Evolutionary conservation across 2,888 invertebrate genomes (phyloP).

Genomic region (Rhamphomyia laevipes): DNA sequence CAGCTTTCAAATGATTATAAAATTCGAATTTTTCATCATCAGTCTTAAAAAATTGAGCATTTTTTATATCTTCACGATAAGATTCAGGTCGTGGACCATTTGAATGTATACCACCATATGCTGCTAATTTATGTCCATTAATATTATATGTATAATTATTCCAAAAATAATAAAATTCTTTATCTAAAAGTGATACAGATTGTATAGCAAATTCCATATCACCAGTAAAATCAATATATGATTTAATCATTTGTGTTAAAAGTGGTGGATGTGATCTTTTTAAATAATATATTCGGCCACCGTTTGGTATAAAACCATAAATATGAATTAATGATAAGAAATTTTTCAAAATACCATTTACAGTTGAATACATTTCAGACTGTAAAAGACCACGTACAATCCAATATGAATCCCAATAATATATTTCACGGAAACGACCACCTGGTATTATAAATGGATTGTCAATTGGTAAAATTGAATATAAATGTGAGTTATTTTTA

Average conservation of each 20-base stretch:
- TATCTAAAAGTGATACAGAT: slow-evolving; percentile 50
- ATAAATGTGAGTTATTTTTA: slow-evolving; percentile 48
- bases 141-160: slow-evolving; percentile 50
- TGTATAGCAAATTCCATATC: slow-evolving; percentile 51
- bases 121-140: slow-evolving; percentile 49
- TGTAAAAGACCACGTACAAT: slow-evolving; percentile 69
- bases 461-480: slow-evolving; percentile 73
- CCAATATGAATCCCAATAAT: slow-evolving; percentile 92
- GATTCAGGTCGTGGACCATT: slow-evolving; percentile 77
- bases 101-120: slow-evolving; percentile 55
- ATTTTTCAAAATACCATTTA: slow-evolving; percentile 67
- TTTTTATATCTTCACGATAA: slow-evolving; percentile 56
- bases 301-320: slow-evolving; percentile 72
- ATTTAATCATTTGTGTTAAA: slow-evolving; percentile 63
- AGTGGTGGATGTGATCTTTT: slow-evolving; percentile 68
- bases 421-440: slow-evolving; percentile 69
- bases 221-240: slow-evolving; percentile 53
- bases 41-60: slow-evolving; percentile 42
- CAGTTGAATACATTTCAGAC: slow-evolving; percentile 67
- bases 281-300: slow-evolving; percentile 70
- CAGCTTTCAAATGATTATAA: slow-evolving; percentile 71
- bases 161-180: slow-evolving; percentile 71
- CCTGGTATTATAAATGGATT: slow-evolving; percentile 76
- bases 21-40: slow-evolving; percentile 45
- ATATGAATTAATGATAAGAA: slow-evolving; percentile 64